phyloP scores from a whole-genome alignment of 64 coral and sea anemone genomes.

The Porites australiensis region DNA sequence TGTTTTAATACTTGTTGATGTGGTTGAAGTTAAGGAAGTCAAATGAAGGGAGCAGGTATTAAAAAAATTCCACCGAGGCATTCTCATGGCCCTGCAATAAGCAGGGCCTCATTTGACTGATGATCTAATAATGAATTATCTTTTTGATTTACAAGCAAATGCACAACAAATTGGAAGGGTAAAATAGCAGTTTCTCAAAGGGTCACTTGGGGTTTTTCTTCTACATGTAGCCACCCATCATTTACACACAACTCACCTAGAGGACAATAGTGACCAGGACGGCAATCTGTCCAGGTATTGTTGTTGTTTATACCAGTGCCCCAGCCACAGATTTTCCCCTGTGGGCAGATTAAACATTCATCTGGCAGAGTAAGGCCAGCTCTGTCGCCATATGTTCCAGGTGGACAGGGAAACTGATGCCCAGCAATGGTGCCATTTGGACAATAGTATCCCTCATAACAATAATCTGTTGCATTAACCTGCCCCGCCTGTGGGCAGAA shows the following conservation, averaged over 20 bases:
- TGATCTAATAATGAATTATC: too few relatives aligned
- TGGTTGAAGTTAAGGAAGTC: too few relatives aligned
- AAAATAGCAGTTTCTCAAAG: too few relatives aligned
- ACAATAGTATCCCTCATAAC: slow-evolving; percentile 98
- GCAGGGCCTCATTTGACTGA: too few relatives aligned
- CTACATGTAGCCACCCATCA: not conserved
- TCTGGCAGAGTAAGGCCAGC: slow-evolving; percentile 85
- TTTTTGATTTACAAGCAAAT: too few relatives aligned
- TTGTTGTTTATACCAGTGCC: slow-evolving; percentile 86
- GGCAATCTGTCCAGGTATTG: slow-evolving; percentile 88
- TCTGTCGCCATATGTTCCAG: slow-evolving; percentile 89
- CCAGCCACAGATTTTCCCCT: slow-evolving; percentile 93
- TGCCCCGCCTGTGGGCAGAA: slow-evolving; percentile 94
- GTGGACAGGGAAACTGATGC: slow-evolving; percentile 89
- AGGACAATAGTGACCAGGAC: slow-evolving; percentile 90
- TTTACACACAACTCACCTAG: slow-evolving; percentile 66
- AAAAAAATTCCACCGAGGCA: too few relatives aligned
- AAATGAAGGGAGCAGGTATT: too few relatives aligned
- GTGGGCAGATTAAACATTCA: slow-evolving; percentile 85
- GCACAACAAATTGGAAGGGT: too few relatives aligned
- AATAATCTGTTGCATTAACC: slow-evolving; percentile 76
- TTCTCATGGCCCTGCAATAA: too few relatives aligned
- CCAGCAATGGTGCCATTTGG: slow-evolving; percentile 93
- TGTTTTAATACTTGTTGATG: too few relatives aligned
- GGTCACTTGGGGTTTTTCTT: too few relatives aligned